These are phyloP conservation scores for Sialis fuliginosa DNA, from an alignment of 2,888 invertebrate genomes.

Conservation along the genomic window DNA sequence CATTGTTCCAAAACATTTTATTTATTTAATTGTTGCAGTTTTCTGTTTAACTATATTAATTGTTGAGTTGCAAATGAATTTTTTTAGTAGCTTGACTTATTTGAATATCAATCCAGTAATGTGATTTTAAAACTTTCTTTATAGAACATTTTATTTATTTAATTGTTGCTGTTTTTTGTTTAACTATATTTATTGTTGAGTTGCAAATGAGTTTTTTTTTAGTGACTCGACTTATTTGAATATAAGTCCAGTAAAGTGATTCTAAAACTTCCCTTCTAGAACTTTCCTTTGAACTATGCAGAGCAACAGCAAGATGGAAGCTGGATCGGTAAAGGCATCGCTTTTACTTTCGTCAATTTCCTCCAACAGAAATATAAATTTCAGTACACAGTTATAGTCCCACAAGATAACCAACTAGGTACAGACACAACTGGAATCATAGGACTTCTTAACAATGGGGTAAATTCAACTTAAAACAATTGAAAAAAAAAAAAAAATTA, in stretches of 20 bases:
- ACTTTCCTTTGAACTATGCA: conserved; percentile 42
- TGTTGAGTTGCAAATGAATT: neutral
- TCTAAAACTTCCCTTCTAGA: conserved; percentile 24
- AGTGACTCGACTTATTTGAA: no score
- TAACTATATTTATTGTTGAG: neutral
- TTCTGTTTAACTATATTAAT: neutral
- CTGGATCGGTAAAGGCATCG: conserved; percentile 44
- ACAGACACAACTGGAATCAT: conserved; percentile 39
- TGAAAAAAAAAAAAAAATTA: no score
- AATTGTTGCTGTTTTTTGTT: no score
- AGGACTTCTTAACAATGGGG: conserved; percentile 39
- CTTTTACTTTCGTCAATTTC: conserved; percentile 52
- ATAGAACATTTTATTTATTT: no score
- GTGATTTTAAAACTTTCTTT: conserved; percentile 11
- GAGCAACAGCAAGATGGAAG: conserved; percentile 31
- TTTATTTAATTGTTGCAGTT: no score
- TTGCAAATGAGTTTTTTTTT: neutral
- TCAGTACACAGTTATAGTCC: conserved; percentile 48
- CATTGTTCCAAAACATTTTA: no score
- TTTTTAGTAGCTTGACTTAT: no score
- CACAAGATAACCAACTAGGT: conserved; percentile 42
- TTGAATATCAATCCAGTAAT: no score
- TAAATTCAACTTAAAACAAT: conserved; percentile 16
- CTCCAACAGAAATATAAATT: conserved; percentile 53
- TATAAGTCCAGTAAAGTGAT: neutral